phyloP scores from a whole-genome alignment of 2,113 vertebrate species.

The Paralichthys olivaceus region DNA sequence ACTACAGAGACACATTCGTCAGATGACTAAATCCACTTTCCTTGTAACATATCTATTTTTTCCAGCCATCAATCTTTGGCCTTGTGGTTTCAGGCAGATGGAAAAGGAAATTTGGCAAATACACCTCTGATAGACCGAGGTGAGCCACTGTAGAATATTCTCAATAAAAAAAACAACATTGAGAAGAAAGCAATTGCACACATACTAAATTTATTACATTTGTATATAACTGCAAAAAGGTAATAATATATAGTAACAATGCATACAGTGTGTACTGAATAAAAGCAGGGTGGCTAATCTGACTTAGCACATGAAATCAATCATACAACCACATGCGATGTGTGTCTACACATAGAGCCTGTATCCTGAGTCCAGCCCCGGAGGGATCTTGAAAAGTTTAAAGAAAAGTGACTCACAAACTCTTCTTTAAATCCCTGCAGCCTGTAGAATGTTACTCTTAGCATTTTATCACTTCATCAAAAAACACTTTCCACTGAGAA shows the following conservation, averaged over 20 bases:
- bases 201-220: slow-evolving; percentile 1
- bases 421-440: slow-evolving; percentile 28
- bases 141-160: slow-evolving; percentile 41
- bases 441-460: background rate
- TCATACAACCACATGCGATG: background rate
- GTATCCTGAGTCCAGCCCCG: background rate
- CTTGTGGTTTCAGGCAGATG: slow-evolving; percentile 62
- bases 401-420: slow-evolving; percentile 53
- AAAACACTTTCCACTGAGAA: slow-evolving; percentile 43
- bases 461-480: slow-evolving; percentile 47
- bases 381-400: slow-evolving; percentile 32
- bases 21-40: slow-evolving; percentile 58
- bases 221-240: background rate
- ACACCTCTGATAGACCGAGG: slow-evolving; percentile 20
- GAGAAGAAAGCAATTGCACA: slow-evolving; percentile 6
- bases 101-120: slow-evolving; percentile 66
- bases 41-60: slow-evolving; percentile 52
- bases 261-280: background rate
- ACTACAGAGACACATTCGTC: slow-evolving; percentile 61
- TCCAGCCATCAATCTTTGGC: slow-evolving; percentile 52
- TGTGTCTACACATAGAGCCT: background rate
- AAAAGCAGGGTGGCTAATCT: background rate
- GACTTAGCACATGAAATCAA: background rate
- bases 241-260: background rate
- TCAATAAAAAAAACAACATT: slow-evolving; percentile 8